Percentiles rank a stretch among this genome's conserved stretches.
phyloP scores from a whole-genome alignment of 2,888 invertebrate genomes.

The Phymatocera aterrima region DNA sequence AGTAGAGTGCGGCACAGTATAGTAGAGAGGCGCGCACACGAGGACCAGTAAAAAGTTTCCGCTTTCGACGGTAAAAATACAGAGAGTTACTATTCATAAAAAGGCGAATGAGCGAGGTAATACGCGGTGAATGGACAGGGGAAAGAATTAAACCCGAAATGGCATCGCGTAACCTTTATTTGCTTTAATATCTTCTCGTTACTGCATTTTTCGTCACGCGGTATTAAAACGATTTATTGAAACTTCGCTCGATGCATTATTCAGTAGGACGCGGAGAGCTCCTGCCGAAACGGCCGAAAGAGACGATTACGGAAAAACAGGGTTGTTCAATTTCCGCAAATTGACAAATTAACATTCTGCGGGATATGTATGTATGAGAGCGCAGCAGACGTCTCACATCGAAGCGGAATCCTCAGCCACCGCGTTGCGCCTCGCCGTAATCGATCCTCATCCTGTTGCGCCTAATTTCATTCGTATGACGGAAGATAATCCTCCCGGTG shows the following conservation, averaged over 20 bases:
- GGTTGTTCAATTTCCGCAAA: not conserved
- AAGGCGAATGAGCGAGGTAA: constrained; percentile 37
- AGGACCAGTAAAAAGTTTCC: constrained; percentile 54
- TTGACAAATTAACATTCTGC: not conserved
- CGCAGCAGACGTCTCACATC: not conserved
- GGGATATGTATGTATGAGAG: not conserved
- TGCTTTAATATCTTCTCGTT: constrained; percentile 44
- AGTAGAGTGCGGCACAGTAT: constrained; percentile 25
- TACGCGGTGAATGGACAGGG: constrained; percentile 44
- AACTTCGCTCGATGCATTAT: constrained; percentile 18
- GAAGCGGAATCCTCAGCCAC: not conserved
- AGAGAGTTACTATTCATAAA: constrained; percentile 48
- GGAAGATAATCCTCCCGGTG: constrained; percentile 47
- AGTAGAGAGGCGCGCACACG: not conserved
- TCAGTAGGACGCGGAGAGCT: not conserved
- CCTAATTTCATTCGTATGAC: constrained; percentile 47
- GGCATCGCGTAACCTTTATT: constrained; percentile 46
- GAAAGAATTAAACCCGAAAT: constrained; percentile 46
- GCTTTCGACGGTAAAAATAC: constrained; percentile 45
- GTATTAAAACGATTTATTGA: constrained; percentile 35
- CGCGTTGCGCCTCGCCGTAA: not conserved
- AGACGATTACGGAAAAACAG: not conserved
- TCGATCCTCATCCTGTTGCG: constrained; percentile 38
- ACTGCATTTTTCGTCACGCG: not conserved
- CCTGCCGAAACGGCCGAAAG: not conserved